A percentile compares a stretch with the other conserved stretches of the same genome.
These are phyloP conservation scores for Seira musarum DNA, from an alignment of 2,888 invertebrate genomes.

Conservation along the genomic window DNA sequence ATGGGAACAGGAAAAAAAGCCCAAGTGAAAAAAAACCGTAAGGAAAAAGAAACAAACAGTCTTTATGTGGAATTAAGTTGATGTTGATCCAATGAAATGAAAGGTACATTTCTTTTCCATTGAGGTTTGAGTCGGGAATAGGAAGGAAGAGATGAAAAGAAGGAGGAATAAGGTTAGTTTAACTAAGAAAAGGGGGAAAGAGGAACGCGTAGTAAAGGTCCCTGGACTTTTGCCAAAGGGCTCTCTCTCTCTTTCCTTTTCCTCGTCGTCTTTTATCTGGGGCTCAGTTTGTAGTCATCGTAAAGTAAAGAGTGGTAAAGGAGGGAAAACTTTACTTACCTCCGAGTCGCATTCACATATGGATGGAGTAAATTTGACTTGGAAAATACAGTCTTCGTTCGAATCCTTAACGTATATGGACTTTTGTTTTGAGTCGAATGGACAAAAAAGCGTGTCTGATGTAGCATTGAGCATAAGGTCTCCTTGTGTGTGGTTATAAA, in stretches of 20 bases:
- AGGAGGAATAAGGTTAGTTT: background rate
- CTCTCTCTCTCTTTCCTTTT: constrained; percentile 1
- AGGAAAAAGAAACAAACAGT: constrained; percentile 40
- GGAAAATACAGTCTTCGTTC: constrained; percentile 69
- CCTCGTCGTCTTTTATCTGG: background rate
- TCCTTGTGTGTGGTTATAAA: too few species aligned
- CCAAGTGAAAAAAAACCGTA: constrained; percentile 7
- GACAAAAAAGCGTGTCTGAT: constrained; percentile 69
- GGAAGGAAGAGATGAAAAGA: too few species aligned
- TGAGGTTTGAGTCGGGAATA: too few species aligned
- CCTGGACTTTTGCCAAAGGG: constrained; percentile 43
- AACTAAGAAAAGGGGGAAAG: background rate
- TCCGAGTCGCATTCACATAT: constrained; percentile 70
- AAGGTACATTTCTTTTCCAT: background rate
- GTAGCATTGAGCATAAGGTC: constrained; percentile 68
- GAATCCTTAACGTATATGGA: constrained; percentile 67
- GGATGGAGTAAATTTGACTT: constrained; percentile 69
- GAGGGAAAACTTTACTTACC: constrained; percentile 55
- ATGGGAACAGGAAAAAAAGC: constrained; percentile 3
- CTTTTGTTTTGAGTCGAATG: constrained; percentile 69
- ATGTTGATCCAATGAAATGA: background rate
- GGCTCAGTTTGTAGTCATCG: constrained; percentile 4
- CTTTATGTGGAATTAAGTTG: constrained; percentile 21
- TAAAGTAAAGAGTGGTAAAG: background rate
- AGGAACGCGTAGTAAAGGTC: background rate